Evolutionary conservation across 2,113 vertebrate genomes (phyloP).

Genomic region (Antechinus flavipes): DNA sequence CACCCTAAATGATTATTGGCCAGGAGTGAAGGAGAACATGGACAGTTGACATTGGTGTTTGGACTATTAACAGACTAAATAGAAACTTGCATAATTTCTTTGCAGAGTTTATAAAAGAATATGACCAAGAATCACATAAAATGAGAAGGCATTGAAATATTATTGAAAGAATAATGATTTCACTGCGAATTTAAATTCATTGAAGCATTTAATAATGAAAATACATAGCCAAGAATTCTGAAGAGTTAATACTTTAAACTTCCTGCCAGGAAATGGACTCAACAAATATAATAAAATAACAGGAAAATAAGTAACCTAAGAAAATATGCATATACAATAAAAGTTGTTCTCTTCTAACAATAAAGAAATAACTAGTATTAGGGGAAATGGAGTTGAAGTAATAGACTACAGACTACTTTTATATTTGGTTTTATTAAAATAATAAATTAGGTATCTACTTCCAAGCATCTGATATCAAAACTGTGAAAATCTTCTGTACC

Average conservation of each 20-base stretch:
- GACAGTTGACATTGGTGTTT: background rate
- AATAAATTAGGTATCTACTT: constrained; percentile 17
- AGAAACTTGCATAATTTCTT: background rate
- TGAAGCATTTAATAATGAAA: background rate
- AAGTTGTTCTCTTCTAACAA: background rate
- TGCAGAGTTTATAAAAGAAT: background rate
- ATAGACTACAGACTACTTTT: constrained; percentile 10
- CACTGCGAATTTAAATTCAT: background rate
- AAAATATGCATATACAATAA: background rate
- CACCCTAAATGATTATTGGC: background rate
- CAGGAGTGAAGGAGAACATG: background rate
- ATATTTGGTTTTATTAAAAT: constrained; percentile 13
- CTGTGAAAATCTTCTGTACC: constrained; percentile 23
- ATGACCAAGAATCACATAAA: background rate
- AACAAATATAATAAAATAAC: constrained; percentile 15
- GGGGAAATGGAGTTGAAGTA: constrained; percentile 17
- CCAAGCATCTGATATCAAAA: background rate
- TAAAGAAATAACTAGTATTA: background rate
- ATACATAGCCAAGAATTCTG: background rate
- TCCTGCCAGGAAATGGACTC: background rate
- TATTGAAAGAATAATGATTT: background rate
- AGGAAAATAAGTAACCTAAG: constrained; percentile 27
- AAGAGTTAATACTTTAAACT: background rate
- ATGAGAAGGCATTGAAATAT: background rate
- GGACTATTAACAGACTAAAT: background rate